Evolutionary conservation across 2,113 vertebrate species (phyloP).

Genomic region (Sminthopsis crassicaudata): DNA sequence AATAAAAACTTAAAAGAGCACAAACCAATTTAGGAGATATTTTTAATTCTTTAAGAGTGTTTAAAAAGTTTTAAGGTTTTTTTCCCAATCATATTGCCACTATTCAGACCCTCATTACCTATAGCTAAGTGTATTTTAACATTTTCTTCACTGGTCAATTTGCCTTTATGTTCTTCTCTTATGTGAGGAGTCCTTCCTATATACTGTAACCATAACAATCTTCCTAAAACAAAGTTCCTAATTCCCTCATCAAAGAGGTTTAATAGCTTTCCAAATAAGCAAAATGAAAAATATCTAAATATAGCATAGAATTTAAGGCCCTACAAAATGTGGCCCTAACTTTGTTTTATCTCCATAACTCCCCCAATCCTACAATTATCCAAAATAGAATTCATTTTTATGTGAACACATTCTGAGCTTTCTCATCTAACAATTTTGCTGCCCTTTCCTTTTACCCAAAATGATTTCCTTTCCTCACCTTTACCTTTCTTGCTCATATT

Average conservation of each 20-base stretch:
- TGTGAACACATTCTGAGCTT: neutral
- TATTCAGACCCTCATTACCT: neutral
- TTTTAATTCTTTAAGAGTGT: slow-evolving; percentile 12
- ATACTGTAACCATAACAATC: neutral
- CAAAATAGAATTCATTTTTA: neutral
- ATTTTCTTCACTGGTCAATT: neutral
- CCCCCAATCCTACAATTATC: neutral
- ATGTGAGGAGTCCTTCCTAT: neutral
- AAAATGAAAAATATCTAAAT: neutral
- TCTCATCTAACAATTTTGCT: neutral
- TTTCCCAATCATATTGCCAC: neutral
- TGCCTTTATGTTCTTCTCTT: neutral
- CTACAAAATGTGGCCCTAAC: neutral
- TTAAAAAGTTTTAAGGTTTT: slow-evolving; percentile 16
- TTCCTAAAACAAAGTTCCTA: neutral
- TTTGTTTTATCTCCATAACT: neutral
- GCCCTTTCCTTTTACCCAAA: neutral
- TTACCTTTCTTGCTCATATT: neutral
- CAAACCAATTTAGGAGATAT: neutral
- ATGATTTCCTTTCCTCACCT: neutral
- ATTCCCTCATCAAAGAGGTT: neutral
- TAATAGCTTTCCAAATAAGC: neutral
- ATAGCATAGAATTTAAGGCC: neutral
- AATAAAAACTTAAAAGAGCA: slow-evolving; percentile 39
- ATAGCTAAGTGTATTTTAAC: neutral